Evolutionary conservation across 2,888 invertebrate genomes (phyloP), one percentile per base, ranked within the genome.

Genomic region (Cryptus viduatorius): DNA sequence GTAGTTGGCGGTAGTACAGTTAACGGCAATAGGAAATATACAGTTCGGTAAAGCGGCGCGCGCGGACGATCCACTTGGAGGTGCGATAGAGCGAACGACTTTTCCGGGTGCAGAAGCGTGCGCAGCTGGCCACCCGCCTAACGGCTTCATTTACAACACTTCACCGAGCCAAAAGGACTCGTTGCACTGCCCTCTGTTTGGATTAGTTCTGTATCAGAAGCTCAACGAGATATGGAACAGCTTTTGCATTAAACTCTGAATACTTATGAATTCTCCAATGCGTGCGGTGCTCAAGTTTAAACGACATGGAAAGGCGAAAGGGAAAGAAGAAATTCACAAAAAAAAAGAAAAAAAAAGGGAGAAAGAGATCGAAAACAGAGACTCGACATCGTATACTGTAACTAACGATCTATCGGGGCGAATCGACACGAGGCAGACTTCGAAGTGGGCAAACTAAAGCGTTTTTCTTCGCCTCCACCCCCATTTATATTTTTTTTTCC

Each of bases 351-450:
- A 69, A 84, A 77, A 44, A 29, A 56, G 8, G 16, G 19, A 50
- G 29, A 77, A 50, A 69, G 16, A 29, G 50, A 83, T 42, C 24
- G 37, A 73, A 61, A 65, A 48, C 53, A 16, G 72, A 65, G 69
- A 75, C 68, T 76, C 46, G 42, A 59, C 65, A 59, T 68, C 29
- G 46, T 53, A 42, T 14, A 64, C 24, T 71, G 59, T 24, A 64
- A 71, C 76, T 79, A 80, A 84, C 71, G 82, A 83, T 77, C 67
- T 48, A 72, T 84, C 80, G 80, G 67, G 65, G 69, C 72, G 83
- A 81, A 81, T 83, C 79, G 87, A 78, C 87, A 87, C 86, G 86
- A 87, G 86, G 86, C 82, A 82, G 77, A 80, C 67, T 64, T 68
- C 59, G 53, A 56, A 65, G 72, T 75, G 69, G 53, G 61, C 76